These are phyloP conservation scores for Lophura nycthemera DNA, from an alignment of 2,113 vertebrate species.

Conservation along the genomic window DNA sequence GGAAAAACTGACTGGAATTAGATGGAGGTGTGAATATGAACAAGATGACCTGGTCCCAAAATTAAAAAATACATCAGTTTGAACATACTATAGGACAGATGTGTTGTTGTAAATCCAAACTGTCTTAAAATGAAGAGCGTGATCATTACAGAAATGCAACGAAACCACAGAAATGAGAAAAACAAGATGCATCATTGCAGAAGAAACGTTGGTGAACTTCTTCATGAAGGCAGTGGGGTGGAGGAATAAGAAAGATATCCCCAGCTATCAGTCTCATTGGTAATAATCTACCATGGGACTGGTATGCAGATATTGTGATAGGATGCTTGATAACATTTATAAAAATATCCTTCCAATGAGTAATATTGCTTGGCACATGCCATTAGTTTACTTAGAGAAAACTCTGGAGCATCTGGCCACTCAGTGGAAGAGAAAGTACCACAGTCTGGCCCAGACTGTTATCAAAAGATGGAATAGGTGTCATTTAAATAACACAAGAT, in stretches of 20 bases:
- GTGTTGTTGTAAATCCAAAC: not conserved
- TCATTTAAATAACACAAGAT: not conserved
- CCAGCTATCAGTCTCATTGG: not conserved
- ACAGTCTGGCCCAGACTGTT: not conserved
- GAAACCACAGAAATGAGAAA: not conserved
- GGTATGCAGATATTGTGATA: not conserved
- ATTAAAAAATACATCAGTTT: not conserved
- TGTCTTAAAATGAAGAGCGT: not conserved
- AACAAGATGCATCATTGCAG: not conserved
- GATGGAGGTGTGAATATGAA: not conserved
- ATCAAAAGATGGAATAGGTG: not conserved
- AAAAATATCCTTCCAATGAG: not conserved
- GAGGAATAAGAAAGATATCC: not conserved
- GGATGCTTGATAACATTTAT: not conserved
- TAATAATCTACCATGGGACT: not conserved
- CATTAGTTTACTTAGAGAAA: not conserved
- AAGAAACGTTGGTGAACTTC: not conserved
- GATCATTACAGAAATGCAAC: not conserved
- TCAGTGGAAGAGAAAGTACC: not conserved
- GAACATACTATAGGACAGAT: not conserved
- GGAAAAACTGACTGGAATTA: not conserved
- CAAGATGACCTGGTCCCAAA: not conserved
- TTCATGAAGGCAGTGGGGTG: not conserved
- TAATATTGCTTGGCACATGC: rapidly evolving
- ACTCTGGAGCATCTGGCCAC: not conserved